Percentiles rank a stretch among this genome's conserved stretches.
Conservation (phyloP, 2,888 invertebrate species). For the Andrena praecox region DNA sequence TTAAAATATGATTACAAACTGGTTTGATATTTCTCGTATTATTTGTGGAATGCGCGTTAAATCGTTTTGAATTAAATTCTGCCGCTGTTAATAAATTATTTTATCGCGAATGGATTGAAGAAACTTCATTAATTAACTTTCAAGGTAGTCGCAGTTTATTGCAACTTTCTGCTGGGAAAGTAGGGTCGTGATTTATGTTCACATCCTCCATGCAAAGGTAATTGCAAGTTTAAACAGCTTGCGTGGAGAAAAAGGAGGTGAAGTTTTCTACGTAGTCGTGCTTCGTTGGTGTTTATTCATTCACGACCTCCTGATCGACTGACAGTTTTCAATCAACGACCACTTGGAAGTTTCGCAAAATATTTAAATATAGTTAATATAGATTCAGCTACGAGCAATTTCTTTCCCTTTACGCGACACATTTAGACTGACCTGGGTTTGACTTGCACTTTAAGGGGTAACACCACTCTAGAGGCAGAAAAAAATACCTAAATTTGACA, state of each 20-base stretch:
- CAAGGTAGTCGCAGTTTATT: conserved; percentile 9
- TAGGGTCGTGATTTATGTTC: conserved; percentile 6
- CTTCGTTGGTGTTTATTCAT: neutral
- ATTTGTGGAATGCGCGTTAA: neutral
- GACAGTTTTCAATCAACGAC: too few species aligned
- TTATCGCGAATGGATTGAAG: neutral
- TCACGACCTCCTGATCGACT: too few species aligned
- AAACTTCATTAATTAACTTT: conserved; percentile 12
- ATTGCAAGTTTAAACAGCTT: conserved; percentile 5
- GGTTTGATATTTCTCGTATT: neutral
- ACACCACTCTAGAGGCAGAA: too few species aligned
- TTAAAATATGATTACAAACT: neutral
- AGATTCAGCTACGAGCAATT: too few species aligned
- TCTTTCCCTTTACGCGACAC: too few species aligned
- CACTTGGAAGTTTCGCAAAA: too few species aligned
- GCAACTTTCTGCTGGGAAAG: conserved; percentile 1
- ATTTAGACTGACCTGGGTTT: too few species aligned
- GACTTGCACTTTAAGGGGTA: too few species aligned
- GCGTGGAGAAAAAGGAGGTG: neutral
- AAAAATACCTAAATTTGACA: too few species aligned
- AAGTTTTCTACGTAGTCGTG: neutral
- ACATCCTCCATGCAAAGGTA: neutral
- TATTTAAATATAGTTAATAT: too few species aligned
- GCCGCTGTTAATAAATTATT: neutral
- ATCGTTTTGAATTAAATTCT: conserved; percentile 2